phyloP scores from a whole-genome alignment of 2,888 invertebrate species.

The Tryphoninae sp. region DNA sequence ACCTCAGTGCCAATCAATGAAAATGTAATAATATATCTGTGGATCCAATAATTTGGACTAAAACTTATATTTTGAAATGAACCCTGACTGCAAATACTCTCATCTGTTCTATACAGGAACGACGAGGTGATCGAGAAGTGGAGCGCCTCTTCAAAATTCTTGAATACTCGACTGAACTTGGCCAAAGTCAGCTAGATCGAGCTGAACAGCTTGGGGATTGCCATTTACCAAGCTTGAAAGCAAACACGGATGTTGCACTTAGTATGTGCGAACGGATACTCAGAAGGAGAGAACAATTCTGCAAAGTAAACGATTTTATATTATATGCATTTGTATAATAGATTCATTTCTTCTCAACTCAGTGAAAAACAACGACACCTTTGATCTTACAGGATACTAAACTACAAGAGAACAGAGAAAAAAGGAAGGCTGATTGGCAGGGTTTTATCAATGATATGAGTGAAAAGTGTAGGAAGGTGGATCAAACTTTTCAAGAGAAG shows the following conservation, averaged over 20 bases:
- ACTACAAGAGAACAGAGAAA: slow-evolving; percentile 82
- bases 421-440: slow-evolving; percentile 86
- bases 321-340: background rate
- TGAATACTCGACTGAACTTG: slow-evolving; percentile 90
- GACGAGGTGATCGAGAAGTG: slow-evolving; percentile 90
- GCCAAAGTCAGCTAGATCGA: slow-evolving; percentile 88
- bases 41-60: too few species aligned
- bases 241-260: slow-evolving; percentile 86
- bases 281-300: slow-evolving; percentile 83
- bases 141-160: slow-evolving; percentile 89
- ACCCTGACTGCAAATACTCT: background rate
- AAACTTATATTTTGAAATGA: too few species aligned
- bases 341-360: too few species aligned
- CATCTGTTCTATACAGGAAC: slow-evolving; percentile 83
- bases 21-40: too few species aligned
- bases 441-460: slow-evolving; percentile 91
- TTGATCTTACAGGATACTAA: slow-evolving; percentile 79
- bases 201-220: slow-evolving; percentile 85
- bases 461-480: slow-evolving; percentile 88
- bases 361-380: background rate
- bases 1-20: too few species aligned
- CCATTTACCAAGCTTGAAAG: slow-evolving; percentile 85
- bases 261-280: slow-evolving; percentile 85
- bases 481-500: slow-evolving; percentile 89
- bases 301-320: slow-evolving; percentile 81